Evolutionary conservation across 2,113 vertebrate species (phyloP), one percentile per base, ranked within the genome.

Genomic region (Cnemophilus loriae): DNA sequence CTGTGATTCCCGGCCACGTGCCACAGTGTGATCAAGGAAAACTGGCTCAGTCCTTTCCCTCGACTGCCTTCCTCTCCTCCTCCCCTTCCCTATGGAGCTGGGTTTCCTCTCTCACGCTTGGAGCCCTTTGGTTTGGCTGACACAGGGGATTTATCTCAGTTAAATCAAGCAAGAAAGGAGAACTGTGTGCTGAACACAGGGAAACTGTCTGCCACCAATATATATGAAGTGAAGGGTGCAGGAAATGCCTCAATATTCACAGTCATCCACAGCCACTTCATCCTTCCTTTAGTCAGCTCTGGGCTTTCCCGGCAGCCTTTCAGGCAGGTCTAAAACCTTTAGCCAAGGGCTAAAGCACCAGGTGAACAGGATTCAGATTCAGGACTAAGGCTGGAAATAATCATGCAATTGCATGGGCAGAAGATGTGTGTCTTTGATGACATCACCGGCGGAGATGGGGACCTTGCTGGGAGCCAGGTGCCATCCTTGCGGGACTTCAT

Each of bases 1-100:
- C 95, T 87, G 97, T 96, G 93, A 96, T 94, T 90, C 37, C 68
- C 11, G 0, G n/a, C 92, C 87, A 96, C 26, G n/a, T 65, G 95
- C 79, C 33, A n/a, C 63, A 96, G 7, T 5, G 55, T 91, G 96
- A 95, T 90, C 90, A 64, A 87, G 92, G 44, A 87, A 94, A 82
- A 61, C 16, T 61, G 64, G 24, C 39, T 50, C 37, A 8, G 59
- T 28, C 39, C 60, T 69, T 56, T 82, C 56, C 17, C 13, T 44
- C 7, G 0, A 56, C 26, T 78, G 52, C 53, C 39, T 55, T 68
- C 41, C 39, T 47, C 49, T 82, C 30, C 50, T 35, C 39, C 68
- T 77, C 64, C 56, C 33, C 35, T 44, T 86, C 83, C 67, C 74
- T n/a, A 6, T 12, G 52, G 85, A 90, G 39, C 50, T 73, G 6